Evolutionary conservation across 1,140 invertebrate genomes (phyloP), one percentile per base, ranked within the genome.

Genomic region (Zaprionus inermis): DNA sequence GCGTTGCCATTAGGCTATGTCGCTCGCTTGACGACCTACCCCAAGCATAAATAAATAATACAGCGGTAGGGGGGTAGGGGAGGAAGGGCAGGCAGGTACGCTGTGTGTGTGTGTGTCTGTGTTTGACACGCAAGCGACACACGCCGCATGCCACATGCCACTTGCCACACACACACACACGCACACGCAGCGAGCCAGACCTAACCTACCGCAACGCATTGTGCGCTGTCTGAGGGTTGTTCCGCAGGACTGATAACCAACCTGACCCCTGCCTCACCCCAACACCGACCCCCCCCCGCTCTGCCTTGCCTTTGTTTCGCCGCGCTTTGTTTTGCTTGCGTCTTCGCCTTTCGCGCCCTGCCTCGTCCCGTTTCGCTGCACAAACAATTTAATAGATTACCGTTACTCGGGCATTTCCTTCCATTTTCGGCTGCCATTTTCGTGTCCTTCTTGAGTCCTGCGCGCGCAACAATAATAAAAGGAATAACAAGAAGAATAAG

Each of bases 301-400:
- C 32, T 41, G 32, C 18, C 9, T 12, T 44, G 16, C 3, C 24
- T 10, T 22, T 36, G 11, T 9, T 55, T 56, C 14, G 14, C 32
- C n/a, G 12, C 22, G 24, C 44, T 54, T 36, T 51, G 30, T 36
- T 5, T 36, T 67, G 16, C 14, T 18, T 59, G 22, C n/a, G 18
- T 9, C 34, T 59, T 30, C 28, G 16, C 12, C 20, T 55, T 36
- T 49, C 9, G 20, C 18, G 18, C 16, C 18, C n/a, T 12, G 3
- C 36, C 12, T 20, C 49, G 51, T 66, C 55, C 69, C 36, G 55
- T 68, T 67, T 67, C 65, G 60, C 72, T 28, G 64, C 79, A 84
- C 59, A 85, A 86, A 86, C 82, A 86, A 88, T 86, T 86, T 89
- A 86, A 88, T 88, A 88, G 73, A 88, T 86, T 86, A 88, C 83